Conservation (phyloP, 2,888 invertebrate genomes). For the Seira sanloemensis region DNA sequence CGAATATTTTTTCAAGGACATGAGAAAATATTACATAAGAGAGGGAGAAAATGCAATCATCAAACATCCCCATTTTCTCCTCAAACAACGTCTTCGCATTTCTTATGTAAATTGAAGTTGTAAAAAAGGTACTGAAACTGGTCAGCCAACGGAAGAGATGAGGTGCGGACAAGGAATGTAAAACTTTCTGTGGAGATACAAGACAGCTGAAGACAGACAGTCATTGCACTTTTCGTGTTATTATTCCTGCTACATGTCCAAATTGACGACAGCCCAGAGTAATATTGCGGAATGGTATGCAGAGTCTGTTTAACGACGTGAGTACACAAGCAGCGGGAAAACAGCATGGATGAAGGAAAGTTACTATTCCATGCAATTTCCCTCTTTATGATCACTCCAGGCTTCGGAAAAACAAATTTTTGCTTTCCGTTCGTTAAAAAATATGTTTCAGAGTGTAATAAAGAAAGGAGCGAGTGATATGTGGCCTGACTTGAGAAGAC, state of each 20-base stretch:
- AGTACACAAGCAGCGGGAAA: background rate
- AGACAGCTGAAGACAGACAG: constrained; percentile 53
- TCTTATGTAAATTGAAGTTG: background rate
- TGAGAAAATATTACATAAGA: background rate
- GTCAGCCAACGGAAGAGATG: background rate
- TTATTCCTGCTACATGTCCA: constrained; percentile 36
- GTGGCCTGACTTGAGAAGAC: background rate
- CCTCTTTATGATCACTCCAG: background rate
- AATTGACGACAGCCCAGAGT: background rate
- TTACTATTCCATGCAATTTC: background rate
- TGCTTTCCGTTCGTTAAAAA: background rate
- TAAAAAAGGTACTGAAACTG: background rate
- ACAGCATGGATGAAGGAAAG: background rate
- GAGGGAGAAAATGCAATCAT: background rate
- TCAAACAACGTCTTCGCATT: background rate
- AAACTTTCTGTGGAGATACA: constrained; percentile 18
- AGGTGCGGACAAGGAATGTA: constrained; percentile 33
- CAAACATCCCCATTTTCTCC: background rate
- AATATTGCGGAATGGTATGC: background rate
- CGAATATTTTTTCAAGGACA: background rate
- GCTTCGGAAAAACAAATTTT: background rate
- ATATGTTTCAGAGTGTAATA: background rate
- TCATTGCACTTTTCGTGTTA: constrained; percentile 45
- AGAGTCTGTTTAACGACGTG: background rate
- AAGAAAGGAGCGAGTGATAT: background rate